phyloP scores from a whole-genome alignment of 2,797 vertebrate species.

The Triplophysa yarkandensis region DNA sequence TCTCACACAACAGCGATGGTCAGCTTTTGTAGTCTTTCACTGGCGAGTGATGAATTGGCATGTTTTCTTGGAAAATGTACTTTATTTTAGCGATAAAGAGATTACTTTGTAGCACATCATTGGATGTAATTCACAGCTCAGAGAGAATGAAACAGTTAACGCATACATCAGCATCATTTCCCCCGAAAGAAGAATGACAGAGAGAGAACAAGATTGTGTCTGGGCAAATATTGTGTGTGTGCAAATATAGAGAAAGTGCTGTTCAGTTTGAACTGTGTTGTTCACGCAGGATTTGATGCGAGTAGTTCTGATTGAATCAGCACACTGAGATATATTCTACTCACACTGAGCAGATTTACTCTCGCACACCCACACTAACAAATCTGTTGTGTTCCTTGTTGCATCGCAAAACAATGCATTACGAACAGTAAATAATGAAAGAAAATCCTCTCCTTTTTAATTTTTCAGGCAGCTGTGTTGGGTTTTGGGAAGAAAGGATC shows the following conservation, averaged over 20 bases:
- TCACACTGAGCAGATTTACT: conserved; percentile 32
- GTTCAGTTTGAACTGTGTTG: conserved; percentile 34
- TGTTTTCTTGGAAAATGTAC: not conserved
- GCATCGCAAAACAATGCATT: not conserved
- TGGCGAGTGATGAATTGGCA: conserved; percentile 2
- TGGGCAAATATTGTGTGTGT: conserved; percentile 2
- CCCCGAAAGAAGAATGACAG: conserved; percentile 39
- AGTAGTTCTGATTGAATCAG: conserved; percentile 54
- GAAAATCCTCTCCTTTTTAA: not conserved
- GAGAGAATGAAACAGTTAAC: conserved; percentile 33
- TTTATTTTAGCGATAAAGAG: not conserved
- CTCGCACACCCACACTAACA: conserved; percentile 29
- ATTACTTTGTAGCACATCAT: not conserved
- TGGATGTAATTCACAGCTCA: not conserved
- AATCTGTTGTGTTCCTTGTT: conserved; percentile 14
- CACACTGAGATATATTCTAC: conserved; percentile 37
- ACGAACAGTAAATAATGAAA: conserved; percentile 8
- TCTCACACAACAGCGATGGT: conserved; percentile 23
- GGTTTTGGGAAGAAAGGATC: conserved; percentile 78
- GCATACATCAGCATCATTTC: conserved; percentile 38
- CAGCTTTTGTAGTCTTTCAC: not conserved
- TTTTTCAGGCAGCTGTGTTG: conserved; percentile 64
- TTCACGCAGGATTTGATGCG: conserved; percentile 47
- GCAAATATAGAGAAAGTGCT: conserved; percentile 18
- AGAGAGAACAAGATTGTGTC: conserved; percentile 1